These are phyloP conservation scores for Kryptolebias ocellatus DNA, from an alignment of 2,797 vertebrate genomes.

Conservation along the genomic window DNA sequence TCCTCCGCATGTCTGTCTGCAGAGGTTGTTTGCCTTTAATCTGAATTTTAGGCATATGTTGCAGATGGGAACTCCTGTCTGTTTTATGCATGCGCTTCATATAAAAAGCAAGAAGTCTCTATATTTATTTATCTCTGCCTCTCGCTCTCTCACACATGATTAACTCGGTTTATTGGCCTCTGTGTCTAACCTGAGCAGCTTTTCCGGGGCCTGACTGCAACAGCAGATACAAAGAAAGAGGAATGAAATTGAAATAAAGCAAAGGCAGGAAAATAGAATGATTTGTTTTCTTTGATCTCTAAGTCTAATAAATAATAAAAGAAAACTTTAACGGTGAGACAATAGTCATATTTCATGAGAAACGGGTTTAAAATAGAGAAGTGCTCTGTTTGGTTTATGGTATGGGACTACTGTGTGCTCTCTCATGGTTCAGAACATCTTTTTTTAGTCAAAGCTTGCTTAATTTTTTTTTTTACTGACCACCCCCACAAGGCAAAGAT, in stretches of 20 bases:
- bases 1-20: constrained; percentile 12
- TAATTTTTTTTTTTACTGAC: no score
- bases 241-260: constrained; percentile 4
- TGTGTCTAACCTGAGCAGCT: constrained; percentile 35
- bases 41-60: neutral
- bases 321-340: constrained; percentile 59
- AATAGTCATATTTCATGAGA: constrained; percentile 52
- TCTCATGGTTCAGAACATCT: neutral
- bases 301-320: constrained; percentile 65
- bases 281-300: constrained; percentile 20
- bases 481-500: no score
- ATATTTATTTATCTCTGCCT: neutral
- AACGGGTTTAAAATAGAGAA: constrained; percentile 21
- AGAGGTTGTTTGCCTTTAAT: constrained; percentile 7
- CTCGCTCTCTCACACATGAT: neutral
- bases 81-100: neutral
- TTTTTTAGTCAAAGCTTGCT: no score
- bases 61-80: neutral
- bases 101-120: neutral
- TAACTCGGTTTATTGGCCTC: constrained; percentile 23
- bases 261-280: constrained; percentile 18
- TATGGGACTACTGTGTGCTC: constrained; percentile 10
- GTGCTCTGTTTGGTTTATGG: constrained; percentile 17
- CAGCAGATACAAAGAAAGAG: constrained; percentile 7
- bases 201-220: constrained; percentile 9